These are phyloP conservation scores for Homalodisca vitripennis DNA, from an alignment of 1,140 invertebrate species.

Conservation along the genomic window DNA sequence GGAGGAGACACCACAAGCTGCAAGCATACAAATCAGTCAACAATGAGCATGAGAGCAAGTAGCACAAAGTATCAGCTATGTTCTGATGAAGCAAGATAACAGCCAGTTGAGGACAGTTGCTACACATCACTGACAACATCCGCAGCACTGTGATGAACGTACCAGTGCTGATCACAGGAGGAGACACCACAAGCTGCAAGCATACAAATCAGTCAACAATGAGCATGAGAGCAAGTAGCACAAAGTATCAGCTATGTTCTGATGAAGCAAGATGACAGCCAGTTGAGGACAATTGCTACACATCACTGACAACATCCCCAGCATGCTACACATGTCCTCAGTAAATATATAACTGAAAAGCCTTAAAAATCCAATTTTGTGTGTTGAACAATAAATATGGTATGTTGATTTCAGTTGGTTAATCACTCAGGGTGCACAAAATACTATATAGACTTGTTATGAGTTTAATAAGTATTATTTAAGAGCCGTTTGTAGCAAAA, in stretches of 20 bases:
- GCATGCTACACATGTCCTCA: too few species aligned
- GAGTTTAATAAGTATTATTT: too few species aligned
- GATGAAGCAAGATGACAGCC: constrained; percentile 84
- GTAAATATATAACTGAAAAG: too few species aligned
- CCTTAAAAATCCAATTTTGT: too few species aligned
- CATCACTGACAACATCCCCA: constrained; percentile 94
- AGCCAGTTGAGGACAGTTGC: constrained; percentile 89
- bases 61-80: constrained; percentile 91
- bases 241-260: constrained; percentile 94
- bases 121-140: constrained; percentile 94
- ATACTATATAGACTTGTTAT: too few species aligned
- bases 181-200: constrained; percentile 87
- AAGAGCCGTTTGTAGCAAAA: too few species aligned
- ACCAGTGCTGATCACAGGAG: constrained; percentile 86
- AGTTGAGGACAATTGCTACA: constrained; percentile 91
- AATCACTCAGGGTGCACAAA: too few species aligned
- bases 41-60: constrained; percentile 90
- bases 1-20: constrained; percentile 90
- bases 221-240: constrained; percentile 90
- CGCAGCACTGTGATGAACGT: constrained; percentile 96
- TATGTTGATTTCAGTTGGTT: too few species aligned
- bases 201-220: too few species aligned
- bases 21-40: too few species aligned
- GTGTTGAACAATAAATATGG: too few species aligned
- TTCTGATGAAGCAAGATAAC: constrained; percentile 89